Base-by-base conservation (phyloP, 2,888 invertebrate genomes). In the Hypolimnas misippus region DNA sequence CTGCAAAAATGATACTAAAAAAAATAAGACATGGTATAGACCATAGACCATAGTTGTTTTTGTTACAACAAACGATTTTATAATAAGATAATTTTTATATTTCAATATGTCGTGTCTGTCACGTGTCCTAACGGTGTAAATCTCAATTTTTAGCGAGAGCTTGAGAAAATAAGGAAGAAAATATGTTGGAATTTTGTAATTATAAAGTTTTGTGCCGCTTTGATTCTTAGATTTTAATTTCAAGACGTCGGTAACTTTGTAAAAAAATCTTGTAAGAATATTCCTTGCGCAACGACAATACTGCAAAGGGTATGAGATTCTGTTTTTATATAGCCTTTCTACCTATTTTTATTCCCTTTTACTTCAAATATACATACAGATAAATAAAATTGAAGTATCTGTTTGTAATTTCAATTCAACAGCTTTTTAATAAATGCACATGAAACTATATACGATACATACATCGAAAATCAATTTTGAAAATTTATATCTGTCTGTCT, bases 151-250 rank as follows among this genome's bases (percentile, higher is more conserved):
- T 7, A n/a, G n/a, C 12, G 12, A 38, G 12, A 38, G 4, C 4
- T 21, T 17, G 12, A 46, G 21, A 5, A 12, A n/a, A 4, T 19
- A 4, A 21, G 25, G 1, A 62, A 64, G 49, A 50, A 68, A 65
- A 63, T 59, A 62, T 38, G 57, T 44, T 55, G 57, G 60, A 57
- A 66, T 66, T 62, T 57, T 51, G 57, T 64, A 64, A 68, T 68
- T 68, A 66, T 57, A 62, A 66, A 68, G 68, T 66, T 68, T 60
- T 19, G 25, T 25, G 29, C 33, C 33, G 52, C 63, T 60, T 61
- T 57, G 56, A 57, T 62, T 57, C 44, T 62, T 57, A 44, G 50
- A 14, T 19, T 52, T 56, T 57, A 44, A 62, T 57, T 62, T 53
- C 44, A 44, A 55, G 40, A 40, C 53, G 54, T 50, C 16, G 35